phyloP scores from a whole-genome alignment of 2,113 vertebrate genomes.

The Trichomycterus rosablanca region DNA sequence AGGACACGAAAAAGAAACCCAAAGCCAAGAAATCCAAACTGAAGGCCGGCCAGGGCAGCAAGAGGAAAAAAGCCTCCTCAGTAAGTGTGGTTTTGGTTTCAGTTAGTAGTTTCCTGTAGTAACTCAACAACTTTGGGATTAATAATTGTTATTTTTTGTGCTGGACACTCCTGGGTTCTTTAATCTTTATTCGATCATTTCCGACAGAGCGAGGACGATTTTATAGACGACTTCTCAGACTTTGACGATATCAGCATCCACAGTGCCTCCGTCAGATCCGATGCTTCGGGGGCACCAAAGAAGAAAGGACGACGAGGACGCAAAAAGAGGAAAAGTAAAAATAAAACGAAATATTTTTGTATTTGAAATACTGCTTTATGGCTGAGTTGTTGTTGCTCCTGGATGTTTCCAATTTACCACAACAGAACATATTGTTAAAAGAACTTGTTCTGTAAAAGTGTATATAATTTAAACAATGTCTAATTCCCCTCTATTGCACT shows the following conservation, averaged over 20 bases:
- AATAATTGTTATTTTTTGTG: not conserved
- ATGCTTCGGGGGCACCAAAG: slow-evolving; percentile 77
- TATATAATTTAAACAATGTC: too few relatives aligned
- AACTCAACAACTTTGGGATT: too few relatives aligned
- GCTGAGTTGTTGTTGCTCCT: too few relatives aligned
- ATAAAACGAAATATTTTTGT: too few relatives aligned
- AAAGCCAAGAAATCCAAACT: slow-evolving; percentile 90
- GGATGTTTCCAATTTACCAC: too few relatives aligned
- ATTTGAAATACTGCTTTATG: too few relatives aligned
- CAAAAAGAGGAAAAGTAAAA: slow-evolving; percentile 92
- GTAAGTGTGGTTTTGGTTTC: slow-evolving; percentile 68
- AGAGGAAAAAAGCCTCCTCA: slow-evolving; percentile 94
- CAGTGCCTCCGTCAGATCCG: slow-evolving; percentile 87
- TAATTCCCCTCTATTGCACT: too few relatives aligned
- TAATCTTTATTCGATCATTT: not conserved
- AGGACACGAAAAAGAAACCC: slow-evolving; percentile 86
- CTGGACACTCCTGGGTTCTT: not conserved
- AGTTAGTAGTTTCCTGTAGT: too few relatives aligned
- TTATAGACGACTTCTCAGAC: slow-evolving; percentile 86
- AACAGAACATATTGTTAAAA: too few relatives aligned
- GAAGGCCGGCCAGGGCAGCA: slow-evolving; percentile 81
- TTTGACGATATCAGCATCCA: slow-evolving; percentile 93
- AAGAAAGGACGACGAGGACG: slow-evolving; percentile 82
- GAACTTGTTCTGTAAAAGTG: too few relatives aligned
- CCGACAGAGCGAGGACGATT: slow-evolving; percentile 90